These are phyloP conservation scores for Shargacucullia verbasci DNA, from an alignment of 2,888 invertebrate species.

Conservation along the genomic window DNA sequence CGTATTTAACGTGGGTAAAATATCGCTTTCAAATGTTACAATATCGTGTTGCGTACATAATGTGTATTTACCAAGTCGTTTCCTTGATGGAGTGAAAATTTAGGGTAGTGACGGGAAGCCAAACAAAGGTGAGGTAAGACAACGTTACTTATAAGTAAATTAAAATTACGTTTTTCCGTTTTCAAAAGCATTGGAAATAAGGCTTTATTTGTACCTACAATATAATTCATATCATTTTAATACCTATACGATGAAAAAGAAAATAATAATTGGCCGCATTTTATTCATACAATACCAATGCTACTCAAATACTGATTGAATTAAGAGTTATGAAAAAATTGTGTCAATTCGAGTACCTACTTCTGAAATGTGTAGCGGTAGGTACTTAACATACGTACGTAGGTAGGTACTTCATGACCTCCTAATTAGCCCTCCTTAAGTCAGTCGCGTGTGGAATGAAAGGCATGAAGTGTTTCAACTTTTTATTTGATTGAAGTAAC, in stretches of 20 bases:
- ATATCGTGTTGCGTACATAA: slow-evolving; percentile 48
- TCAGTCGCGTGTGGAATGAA: slow-evolving; percentile 34
- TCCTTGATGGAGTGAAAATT: slow-evolving; percentile 76
- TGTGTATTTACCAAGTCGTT: slow-evolving; percentile 65
- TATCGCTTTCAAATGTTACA: slow-evolving; percentile 35
- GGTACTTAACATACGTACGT: slow-evolving; percentile 29
- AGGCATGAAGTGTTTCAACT: slow-evolving; percentile 38
- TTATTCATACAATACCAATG: slow-evolving; percentile 1
- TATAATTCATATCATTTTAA: neutral
- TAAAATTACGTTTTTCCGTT: slow-evolving; percentile 69
- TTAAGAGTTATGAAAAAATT: slow-evolving; percentile 1
- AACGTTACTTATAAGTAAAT: slow-evolving; percentile 55
- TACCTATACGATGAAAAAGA: too few species aligned
- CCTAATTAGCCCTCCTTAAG: slow-evolving; percentile 38
- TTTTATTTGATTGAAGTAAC: slow-evolving; percentile 42
- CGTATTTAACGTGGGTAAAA: slow-evolving; percentile 30
- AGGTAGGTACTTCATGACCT: slow-evolving; percentile 18
- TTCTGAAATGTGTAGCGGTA: slow-evolving; percentile 9
- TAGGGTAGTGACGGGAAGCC: slow-evolving; percentile 72
- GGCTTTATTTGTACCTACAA: neutral
- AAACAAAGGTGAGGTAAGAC: slow-evolving; percentile 78
- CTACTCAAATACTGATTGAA: neutral
- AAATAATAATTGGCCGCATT: too few species aligned
- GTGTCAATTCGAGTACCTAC: neutral
- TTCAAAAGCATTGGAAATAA: slow-evolving; percentile 12